Evolutionary conservation across 2,888 invertebrate genomes (phyloP).

Genomic region (Tillus elongatus): DNA sequence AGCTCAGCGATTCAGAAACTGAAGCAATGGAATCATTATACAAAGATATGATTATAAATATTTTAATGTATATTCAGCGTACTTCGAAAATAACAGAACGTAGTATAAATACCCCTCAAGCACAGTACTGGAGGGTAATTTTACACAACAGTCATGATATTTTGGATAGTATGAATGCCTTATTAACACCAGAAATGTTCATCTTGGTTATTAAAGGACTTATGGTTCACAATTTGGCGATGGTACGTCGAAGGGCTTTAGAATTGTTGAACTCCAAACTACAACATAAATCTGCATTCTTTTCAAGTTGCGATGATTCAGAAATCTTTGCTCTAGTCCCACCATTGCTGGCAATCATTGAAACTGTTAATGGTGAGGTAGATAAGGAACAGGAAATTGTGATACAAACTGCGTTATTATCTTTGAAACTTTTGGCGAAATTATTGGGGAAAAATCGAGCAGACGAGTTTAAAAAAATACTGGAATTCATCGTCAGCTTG

Average conservation of each 20-base stretch:
- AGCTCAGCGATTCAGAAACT: conserved; percentile 43
- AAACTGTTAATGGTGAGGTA: conserved; percentile 41
- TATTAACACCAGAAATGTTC: conserved; percentile 73
- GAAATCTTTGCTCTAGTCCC: conserved; percentile 51
- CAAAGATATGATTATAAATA: conserved; percentile 59
- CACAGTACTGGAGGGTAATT: conserved; percentile 76
- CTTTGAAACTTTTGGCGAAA: conserved; percentile 73
- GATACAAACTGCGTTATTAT: conserved; percentile 74
- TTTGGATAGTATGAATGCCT: conserved; percentile 67
- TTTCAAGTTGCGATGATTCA: conserved; percentile 41
- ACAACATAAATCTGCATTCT: conserved; percentile 56
- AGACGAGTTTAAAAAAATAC: conserved; percentile 58
- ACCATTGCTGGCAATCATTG: conserved; percentile 52
- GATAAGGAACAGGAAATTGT: conserved; percentile 56
- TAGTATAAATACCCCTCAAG: conserved; percentile 47
- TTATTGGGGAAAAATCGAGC: conserved; percentile 59
- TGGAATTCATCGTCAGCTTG: conserved; percentile 58
- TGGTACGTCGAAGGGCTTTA: conserved; percentile 70
- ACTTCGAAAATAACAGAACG: conserved; percentile 56
- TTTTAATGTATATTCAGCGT: conserved; percentile 57
- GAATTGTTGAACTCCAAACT: conserved; percentile 79
- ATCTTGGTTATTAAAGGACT: conserved; percentile 67
- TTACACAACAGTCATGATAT: conserved; percentile 70
- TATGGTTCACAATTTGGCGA: conserved; percentile 57
- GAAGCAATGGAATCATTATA: conserved; percentile 52